Evolutionary conservation across 2,888 invertebrate species (phyloP).

Genomic region (Clanis bilineata): DNA sequence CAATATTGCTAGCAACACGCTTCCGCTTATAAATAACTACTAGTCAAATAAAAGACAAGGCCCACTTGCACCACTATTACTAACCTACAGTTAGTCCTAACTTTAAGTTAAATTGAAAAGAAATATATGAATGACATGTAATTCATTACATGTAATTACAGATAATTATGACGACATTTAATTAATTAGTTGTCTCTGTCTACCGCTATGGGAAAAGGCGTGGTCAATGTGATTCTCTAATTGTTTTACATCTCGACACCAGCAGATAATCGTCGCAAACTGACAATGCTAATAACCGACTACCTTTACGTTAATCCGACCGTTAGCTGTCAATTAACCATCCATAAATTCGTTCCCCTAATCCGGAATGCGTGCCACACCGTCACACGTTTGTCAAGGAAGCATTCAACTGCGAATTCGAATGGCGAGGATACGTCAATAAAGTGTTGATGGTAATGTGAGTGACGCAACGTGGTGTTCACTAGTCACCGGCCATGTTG

Average conservation of each 20-base stretch:
- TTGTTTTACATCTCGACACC: not conserved
- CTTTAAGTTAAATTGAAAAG: too few species aligned
- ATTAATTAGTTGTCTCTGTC: too few species aligned
- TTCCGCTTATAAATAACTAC: too few species aligned
- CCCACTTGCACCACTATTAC: too few species aligned
- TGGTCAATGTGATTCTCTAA: too few species aligned
- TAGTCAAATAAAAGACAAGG: too few species aligned
- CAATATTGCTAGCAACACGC: too few species aligned
- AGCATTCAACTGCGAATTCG: slow-evolving; percentile 45
- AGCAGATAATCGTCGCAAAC: not conserved
- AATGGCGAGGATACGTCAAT: slow-evolving; percentile 56
- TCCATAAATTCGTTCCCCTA: slow-evolving; percentile 38
- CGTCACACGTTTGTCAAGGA: slow-evolving; percentile 40
- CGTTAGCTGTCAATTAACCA: slow-evolving; percentile 33
- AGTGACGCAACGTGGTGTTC: not conserved
- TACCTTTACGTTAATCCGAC: slow-evolving; percentile 12
- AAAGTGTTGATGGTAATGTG: slow-evolving; percentile 13
- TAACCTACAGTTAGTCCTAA: too few species aligned
- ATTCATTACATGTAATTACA: too few species aligned
- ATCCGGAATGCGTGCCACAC: slow-evolving; percentile 32
- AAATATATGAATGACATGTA: too few species aligned
- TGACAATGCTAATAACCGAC: not conserved
- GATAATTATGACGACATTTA: too few species aligned
- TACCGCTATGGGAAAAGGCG: too few species aligned
- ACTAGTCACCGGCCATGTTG: slow-evolving; percentile 1